These are phyloP conservation scores for Buceros bicornis DNA, from an alignment of 2,797 vertebrate genomes.

Conservation along the genomic window DNA sequence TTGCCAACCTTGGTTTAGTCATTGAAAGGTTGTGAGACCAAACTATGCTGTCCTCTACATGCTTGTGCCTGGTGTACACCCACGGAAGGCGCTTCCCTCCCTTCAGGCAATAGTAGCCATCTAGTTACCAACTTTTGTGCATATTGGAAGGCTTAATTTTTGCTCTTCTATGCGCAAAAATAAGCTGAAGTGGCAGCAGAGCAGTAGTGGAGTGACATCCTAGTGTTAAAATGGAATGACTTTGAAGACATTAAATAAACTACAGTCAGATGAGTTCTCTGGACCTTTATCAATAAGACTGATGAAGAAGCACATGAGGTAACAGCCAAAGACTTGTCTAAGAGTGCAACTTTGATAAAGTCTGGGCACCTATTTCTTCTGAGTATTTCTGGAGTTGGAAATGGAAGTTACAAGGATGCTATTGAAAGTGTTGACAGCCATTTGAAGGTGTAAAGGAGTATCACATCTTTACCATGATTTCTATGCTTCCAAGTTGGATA, in stretches of 20 bases:
- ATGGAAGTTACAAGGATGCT: constrained; percentile 10
- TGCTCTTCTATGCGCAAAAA: neutral
- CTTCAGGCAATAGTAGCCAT: neutral
- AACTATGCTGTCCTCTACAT: neutral
- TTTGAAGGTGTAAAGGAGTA: constrained; percentile 61
- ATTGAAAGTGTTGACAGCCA: constrained; percentile 50
- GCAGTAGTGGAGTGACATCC: neutral
- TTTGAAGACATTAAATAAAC: neutral
- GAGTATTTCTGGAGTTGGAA: constrained; percentile 39
- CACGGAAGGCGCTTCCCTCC: neutral
- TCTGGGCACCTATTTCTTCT: constrained; percentile 40
- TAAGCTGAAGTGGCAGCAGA: neutral
- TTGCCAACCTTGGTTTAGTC: neutral
- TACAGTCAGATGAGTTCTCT: neutral
- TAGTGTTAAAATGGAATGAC: neutral
- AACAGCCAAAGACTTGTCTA: constrained; percentile 20
- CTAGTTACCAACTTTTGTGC: neutral
- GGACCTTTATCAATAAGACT: constrained; percentile 10
- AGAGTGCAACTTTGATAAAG: constrained; percentile 9
- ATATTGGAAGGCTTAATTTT: neutral
- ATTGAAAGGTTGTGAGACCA: neutral
- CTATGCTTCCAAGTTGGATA: constrained; percentile 8
- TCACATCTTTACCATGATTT: constrained; percentile 13
- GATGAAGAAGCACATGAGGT: neutral
- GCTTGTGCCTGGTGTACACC: neutral